Percentiles rank a stretch among this genome's conserved stretches.
Evolutionary conservation across 2,888 invertebrate genomes (phyloP).

Genomic region (Augochlorella aurata): DNA sequence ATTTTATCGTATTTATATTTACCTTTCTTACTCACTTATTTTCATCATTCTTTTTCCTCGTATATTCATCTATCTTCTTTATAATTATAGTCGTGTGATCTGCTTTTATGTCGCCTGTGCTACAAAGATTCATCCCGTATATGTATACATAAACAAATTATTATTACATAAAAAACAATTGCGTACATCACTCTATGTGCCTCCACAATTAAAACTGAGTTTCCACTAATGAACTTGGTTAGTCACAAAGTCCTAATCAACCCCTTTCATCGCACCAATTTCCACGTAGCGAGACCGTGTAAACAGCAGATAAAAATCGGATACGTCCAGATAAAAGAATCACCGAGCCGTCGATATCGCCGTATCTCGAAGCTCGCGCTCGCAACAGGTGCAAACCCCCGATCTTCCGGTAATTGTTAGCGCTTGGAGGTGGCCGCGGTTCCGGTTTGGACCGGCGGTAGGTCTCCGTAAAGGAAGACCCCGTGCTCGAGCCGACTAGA

Average conservation of each 20-base stretch:
- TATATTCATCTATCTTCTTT: too few species aligned
- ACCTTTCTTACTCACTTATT: too few species aligned
- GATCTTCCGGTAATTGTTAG: constrained; percentile 60
- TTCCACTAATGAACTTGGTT: background rate
- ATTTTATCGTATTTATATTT: too few species aligned
- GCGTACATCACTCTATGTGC: too few species aligned
- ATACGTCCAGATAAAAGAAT: background rate
- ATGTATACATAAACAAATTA: too few species aligned
- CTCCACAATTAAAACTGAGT: too few species aligned
- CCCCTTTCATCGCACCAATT: background rate
- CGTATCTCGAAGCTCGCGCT: background rate
- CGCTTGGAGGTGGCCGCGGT: constrained; percentile 44
- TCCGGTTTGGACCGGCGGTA: constrained; percentile 68
- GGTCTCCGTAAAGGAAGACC: constrained; percentile 65
- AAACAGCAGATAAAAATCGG: background rate
- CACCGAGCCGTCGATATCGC: background rate
- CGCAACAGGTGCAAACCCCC: constrained; percentile 58
- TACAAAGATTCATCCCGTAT: too few species aligned
- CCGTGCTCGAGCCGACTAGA: constrained; percentile 70
- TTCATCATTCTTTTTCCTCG: too few species aligned
- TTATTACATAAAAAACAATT: too few species aligned
- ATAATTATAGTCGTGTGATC: too few species aligned
- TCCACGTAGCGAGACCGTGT: background rate
- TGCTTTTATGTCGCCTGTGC: too few species aligned
- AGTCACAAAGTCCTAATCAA: background rate